phyloP scores from a whole-genome alignment of 2,888 invertebrate species.

The Folsomia candida region DNA sequence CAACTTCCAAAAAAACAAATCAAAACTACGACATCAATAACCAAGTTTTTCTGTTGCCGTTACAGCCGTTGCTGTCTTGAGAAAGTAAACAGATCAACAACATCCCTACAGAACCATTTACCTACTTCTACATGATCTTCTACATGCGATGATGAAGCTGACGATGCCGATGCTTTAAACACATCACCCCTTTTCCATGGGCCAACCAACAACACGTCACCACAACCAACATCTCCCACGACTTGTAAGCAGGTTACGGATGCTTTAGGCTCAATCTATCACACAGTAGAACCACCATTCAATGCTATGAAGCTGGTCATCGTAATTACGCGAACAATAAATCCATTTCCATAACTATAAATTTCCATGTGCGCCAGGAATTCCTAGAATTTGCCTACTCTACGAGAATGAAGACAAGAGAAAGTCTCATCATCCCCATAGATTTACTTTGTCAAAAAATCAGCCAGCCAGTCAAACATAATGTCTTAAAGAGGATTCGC shows the following conservation, averaged over 20 bases:
- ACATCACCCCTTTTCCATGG: constrained; percentile 9
- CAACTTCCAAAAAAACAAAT: constrained; percentile 22
- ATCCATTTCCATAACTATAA: not conserved
- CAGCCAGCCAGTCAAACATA: too few relatives aligned
- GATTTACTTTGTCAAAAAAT: too few relatives aligned
- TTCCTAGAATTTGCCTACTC: not conserved
- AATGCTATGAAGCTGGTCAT: not conserved
- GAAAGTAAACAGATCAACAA: constrained; percentile 42
- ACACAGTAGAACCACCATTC: not conserved
- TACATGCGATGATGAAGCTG: constrained; percentile 20
- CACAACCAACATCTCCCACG: constrained; percentile 9
- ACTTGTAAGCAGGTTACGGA: constrained; percentile 26
- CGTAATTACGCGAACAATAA: too few relatives aligned
- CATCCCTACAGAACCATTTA: constrained; percentile 25
- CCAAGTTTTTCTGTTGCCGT: constrained; percentile 40
- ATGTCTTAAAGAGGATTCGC: too few relatives aligned
- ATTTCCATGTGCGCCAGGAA: not conserved
- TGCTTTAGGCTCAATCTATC: constrained; percentile 14
- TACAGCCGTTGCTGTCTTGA: constrained; percentile 48
- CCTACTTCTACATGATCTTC: constrained; percentile 14
- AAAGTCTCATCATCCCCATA: not conserved
- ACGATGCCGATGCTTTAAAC: constrained; percentile 17
- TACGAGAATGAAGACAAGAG: not conserved
- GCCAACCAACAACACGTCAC: not conserved
- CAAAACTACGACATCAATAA: constrained; percentile 32